phyloP scores from a whole-genome alignment of 2,113 vertebrate genomes.

The Coptodon rendalli region DNA sequence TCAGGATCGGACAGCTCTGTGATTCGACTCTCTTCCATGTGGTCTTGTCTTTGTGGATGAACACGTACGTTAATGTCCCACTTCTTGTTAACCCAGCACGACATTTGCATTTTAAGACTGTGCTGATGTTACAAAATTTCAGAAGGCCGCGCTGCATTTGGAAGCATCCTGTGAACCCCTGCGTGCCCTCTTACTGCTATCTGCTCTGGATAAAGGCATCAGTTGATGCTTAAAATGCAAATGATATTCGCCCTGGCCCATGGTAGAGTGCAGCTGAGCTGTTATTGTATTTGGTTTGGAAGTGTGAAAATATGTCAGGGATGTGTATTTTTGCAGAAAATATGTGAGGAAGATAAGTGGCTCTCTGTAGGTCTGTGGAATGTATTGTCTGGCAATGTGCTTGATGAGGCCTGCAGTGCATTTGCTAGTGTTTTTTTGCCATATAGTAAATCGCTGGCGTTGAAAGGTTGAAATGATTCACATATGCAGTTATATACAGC shows the following conservation, averaged over 20 bases:
- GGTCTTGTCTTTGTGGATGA: neutral
- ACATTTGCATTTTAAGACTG: conserved; percentile 16
- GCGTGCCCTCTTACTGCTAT: conserved; percentile 1
- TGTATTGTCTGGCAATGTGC: conserved; percentile 5
- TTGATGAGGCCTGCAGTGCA: conserved; percentile 26
- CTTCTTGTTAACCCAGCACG: neutral
- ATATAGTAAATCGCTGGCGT: conserved; percentile 27
- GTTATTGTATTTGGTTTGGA: conserved; percentile 21
- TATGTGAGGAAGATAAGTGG: neutral
- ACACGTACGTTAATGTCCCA: neutral
- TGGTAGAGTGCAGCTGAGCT: neutral
- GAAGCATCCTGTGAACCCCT: neutral
- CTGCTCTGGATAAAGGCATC: conserved; percentile 7
- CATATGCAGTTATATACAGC: conserved; percentile 41
- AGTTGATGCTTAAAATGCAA: conserved; percentile 30
- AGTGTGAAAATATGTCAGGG: neutral
- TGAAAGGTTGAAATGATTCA: conserved; percentile 54
- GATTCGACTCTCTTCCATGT: neutral
- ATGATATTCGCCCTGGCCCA: conserved; percentile 22
- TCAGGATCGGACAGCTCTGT: neutral
- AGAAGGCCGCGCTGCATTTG: neutral
- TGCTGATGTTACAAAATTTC: neutral
- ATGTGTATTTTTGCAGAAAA: neutral
- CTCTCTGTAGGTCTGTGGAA: neutral
- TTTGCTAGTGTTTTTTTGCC: conserved; percentile 15